Conservation (phyloP, 2,113 vertebrate genomes). For the Muntiacus reevesi region DNA sequence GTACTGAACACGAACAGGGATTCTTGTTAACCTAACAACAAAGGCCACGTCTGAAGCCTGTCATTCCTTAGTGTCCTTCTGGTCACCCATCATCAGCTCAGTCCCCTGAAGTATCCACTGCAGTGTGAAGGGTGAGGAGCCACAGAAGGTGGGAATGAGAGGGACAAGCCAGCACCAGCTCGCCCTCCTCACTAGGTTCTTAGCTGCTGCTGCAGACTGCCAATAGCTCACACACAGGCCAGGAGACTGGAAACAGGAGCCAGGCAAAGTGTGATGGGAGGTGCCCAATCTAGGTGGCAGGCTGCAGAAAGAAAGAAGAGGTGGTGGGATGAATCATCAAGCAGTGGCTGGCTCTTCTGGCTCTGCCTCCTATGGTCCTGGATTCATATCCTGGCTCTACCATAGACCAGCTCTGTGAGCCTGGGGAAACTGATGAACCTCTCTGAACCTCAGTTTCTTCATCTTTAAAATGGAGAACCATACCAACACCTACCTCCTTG, state of each 20-base stretch:
- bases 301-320: neutral
- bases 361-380: neutral
- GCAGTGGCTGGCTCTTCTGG: neutral
- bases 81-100: neutral
- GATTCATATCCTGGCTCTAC: neutral
- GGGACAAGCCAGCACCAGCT: neutral
- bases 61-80: neutral
- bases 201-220: neutral
- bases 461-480: neutral
- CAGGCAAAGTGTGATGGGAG: neutral
- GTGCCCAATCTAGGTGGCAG: neutral
- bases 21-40: neutral
- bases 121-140: neutral
- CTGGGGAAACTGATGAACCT: neutral
- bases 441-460: neutral
- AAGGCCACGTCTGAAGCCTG: neutral
- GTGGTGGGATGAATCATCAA: neutral
- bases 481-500: neutral
- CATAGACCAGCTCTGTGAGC: neutral
- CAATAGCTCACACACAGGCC: neutral
- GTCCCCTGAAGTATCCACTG: neutral
- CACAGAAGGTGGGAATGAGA: neutral
- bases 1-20: neutral
- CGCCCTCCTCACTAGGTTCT: neutral
- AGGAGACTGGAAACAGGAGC: neutral